Evolutionary conservation across 1,140 invertebrate species (phyloP).

Genomic region (Pogonomyrmex californicus): DNA sequence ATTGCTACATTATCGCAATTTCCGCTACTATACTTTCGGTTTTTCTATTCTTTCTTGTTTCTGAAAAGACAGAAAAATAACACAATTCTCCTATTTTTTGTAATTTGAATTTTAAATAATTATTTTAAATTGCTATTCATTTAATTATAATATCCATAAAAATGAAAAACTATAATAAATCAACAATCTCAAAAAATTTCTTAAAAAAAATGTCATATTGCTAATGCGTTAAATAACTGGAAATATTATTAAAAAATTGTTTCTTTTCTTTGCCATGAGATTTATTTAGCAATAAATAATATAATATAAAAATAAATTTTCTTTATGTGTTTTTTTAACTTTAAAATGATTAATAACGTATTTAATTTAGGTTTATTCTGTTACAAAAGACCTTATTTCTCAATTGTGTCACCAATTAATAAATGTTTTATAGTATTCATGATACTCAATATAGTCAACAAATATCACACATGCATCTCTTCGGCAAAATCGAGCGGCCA

Average conservation of each 20-base stretch:
- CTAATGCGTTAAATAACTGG: not conserved
- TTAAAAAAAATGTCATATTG: not conserved
- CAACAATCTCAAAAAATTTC: not conserved
- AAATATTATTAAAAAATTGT: not conserved
- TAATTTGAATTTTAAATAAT: not conserved
- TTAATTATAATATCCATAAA: not conserved
- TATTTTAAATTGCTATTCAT: not conserved
- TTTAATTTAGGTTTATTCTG: not conserved
- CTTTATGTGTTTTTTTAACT: not conserved
- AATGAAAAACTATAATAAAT: not conserved
- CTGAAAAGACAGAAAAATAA: not conserved
- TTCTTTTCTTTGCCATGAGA: not conserved
- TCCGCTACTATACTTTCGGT: too few relatives aligned
- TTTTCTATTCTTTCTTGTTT: not conserved
- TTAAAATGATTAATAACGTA: not conserved
- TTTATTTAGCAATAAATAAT: not conserved
- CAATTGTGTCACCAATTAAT: not conserved
- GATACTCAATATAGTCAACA: slow-evolving; percentile 4
- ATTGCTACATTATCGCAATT: too few relatives aligned
- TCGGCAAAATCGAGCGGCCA: not conserved
- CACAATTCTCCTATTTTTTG: not conserved
- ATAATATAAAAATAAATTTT: slow-evolving; percentile 15
- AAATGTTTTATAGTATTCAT: not conserved
- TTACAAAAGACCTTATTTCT: not conserved
- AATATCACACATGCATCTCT: slow-evolving; percentile 8